phyloP scores from a whole-genome alignment of 2,797 vertebrate species.

The Coregonus ussuriensis region DNA sequence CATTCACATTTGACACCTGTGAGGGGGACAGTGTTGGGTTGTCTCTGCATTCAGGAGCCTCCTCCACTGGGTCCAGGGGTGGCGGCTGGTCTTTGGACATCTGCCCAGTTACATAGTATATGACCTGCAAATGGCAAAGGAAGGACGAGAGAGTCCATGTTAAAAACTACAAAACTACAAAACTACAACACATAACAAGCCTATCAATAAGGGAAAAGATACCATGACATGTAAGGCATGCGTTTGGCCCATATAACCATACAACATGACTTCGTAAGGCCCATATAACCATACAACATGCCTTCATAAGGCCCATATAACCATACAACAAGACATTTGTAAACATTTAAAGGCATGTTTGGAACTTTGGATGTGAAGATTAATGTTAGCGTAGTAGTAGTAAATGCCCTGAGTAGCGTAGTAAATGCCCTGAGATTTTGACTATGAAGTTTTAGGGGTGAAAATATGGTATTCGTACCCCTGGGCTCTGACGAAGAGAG shows the following conservation, averaged over 20 bases:
- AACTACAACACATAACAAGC: no score
- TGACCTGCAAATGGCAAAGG: constrained; percentile 67
- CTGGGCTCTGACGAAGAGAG: constrained; percentile 75
- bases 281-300: no score
- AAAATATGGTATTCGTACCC: constrained; percentile 71
- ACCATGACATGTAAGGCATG: not conserved
- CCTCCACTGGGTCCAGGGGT: constrained; percentile 57
- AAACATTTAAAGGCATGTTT: not conserved
- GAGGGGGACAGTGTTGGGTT: constrained; percentile 60
- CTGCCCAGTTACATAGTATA: constrained; percentile 82
- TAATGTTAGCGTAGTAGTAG: not conserved
- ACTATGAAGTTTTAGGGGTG: not conserved
- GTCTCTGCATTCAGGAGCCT: constrained; percentile 65
- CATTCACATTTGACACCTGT: constrained; percentile 83
- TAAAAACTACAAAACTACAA: no score
- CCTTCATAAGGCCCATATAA: no score
- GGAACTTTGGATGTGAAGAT: not conserved
- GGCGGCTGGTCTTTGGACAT: constrained; percentile 70
- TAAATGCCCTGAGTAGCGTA: not conserved
- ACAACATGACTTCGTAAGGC: no score
- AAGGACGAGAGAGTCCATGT: not conserved
- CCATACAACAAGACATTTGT: no score
- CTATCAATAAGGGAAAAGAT: not conserved
- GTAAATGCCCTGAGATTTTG: not conserved
- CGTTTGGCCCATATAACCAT: not conserved